phyloP scores from a whole-genome alignment of 2,113 vertebrate species.

The Spea multiplicata region DNA sequence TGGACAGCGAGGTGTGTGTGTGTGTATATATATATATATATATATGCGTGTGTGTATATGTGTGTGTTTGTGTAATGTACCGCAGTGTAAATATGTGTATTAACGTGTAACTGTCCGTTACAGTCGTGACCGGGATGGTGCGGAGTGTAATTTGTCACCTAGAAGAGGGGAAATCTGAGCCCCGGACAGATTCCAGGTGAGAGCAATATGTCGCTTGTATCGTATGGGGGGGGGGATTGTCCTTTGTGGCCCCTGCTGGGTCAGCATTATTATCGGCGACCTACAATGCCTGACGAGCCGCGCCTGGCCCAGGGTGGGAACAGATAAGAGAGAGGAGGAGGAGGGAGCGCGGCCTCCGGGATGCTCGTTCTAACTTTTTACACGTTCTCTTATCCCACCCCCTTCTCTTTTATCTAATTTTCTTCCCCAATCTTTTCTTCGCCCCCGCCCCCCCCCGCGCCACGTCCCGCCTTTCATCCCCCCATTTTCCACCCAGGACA shows the following conservation, averaged over 20 bases:
- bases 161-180: conserved; percentile 27
- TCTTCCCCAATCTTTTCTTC: background rate
- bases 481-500: background rate
- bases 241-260: background rate
- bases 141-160: conserved; percentile 10
- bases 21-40: background rate
- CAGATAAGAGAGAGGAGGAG: conserved; percentile 1
- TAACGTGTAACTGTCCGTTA: background rate
- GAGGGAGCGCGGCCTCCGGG: background rate
- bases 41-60: background rate
- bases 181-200: conserved; percentile 17
- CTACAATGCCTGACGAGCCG: background rate
- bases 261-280: conserved; percentile 7
- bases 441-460: background rate
- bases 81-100: no score
- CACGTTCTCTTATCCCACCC: background rate
- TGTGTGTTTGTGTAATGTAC: no score
- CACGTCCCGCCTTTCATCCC: background rate
- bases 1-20: no score
- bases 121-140: conserved; percentile 4
- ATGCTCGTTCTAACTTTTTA: background rate
- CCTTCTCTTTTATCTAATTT: background rate
- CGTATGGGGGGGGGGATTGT: background rate
- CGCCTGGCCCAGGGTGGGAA: conserved; percentile 17
- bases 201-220: background rate